These are phyloP conservation scores for Margaritifera margaritifera DNA, from an alignment of 2,888 invertebrate genomes.

Conservation along the genomic window DNA sequence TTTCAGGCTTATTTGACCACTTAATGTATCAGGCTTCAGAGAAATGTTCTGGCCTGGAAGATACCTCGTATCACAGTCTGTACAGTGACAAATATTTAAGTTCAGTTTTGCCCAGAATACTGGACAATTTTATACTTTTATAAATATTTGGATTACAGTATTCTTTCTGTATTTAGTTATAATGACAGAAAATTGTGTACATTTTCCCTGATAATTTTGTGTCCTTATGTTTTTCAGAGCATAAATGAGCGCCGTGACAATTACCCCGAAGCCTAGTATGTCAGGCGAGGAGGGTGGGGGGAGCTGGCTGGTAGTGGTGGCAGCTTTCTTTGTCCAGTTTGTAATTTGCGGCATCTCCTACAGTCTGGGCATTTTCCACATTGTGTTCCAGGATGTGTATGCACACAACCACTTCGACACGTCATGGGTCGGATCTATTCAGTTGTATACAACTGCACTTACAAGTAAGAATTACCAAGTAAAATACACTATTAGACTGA, in stretches of 20 bases:
- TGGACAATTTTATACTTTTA: too few relatives aligned
- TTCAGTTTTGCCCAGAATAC: too few relatives aligned
- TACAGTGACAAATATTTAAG: too few relatives aligned
- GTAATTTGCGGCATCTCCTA: slow-evolving; percentile 68
- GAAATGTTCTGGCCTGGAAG: too few relatives aligned
- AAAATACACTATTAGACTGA: too few relatives aligned
- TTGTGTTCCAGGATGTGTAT: slow-evolving; percentile 61
- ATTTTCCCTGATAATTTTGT: background rate
- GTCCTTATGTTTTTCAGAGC: slow-evolving; percentile 1
- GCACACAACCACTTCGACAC: slow-evolving; percentile 62
- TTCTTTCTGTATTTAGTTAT: too few relatives aligned
- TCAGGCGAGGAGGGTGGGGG: slow-evolving; percentile 31
- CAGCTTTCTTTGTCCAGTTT: slow-evolving; percentile 66
- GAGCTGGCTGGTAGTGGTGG: slow-evolving; percentile 61
- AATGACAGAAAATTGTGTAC: too few relatives aligned
- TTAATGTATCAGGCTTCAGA: too few relatives aligned
- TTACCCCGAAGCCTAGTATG: background rate
- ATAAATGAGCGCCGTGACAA: slow-evolving; percentile 11
- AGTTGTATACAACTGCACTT: slow-evolving; percentile 61
- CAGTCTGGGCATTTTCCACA: slow-evolving; percentile 65
- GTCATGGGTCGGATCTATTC: slow-evolving; percentile 62
- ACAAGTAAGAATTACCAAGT: slow-evolving; percentile 51
- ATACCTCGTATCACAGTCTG: too few relatives aligned
- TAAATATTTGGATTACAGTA: too few relatives aligned
- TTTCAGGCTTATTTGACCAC: too few relatives aligned